A percentile compares a stretch with the other conserved stretches of the same genome.
Evolutionary conservation across 2,113 vertebrate species (phyloP).

Genomic region (Probosciger aterrimus): DNA sequence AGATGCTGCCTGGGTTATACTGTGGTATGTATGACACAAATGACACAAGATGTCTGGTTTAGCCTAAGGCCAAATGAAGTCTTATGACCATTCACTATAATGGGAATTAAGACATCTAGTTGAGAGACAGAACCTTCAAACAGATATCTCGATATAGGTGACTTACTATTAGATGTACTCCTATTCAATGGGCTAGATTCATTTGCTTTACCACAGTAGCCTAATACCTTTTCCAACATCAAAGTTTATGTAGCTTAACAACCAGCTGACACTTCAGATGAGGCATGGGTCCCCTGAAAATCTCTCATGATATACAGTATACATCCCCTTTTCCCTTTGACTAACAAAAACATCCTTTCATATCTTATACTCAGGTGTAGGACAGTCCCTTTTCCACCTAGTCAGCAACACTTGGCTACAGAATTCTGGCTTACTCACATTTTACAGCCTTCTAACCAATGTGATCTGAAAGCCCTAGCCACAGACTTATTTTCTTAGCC

Average conservation of each 20-base stretch:
- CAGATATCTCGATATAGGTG: background rate
- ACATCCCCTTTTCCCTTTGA: background rate
- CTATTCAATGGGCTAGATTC: background rate
- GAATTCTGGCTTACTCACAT: accelerated
- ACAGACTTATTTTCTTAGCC: background rate
- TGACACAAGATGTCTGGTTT: background rate
- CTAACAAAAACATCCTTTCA: background rate
- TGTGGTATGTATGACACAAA: background rate
- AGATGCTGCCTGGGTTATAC: background rate
- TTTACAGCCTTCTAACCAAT: background rate
- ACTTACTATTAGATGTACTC: background rate
- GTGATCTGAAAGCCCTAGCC: background rate
- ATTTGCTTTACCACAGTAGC: background rate
- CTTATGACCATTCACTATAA: background rate
- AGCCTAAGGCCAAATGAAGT: background rate
- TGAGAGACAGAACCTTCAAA: background rate
- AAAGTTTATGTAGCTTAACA: background rate
- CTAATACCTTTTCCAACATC: background rate
- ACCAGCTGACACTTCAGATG: background rate
- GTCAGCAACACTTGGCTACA: accelerated
- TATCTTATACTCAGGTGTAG: background rate
- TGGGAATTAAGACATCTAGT: background rate
- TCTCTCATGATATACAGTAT: background rate
- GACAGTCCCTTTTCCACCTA: background rate
- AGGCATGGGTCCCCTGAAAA: background rate